Conservation (phyloP, 2,797 vertebrate genomes). For the Protonibea diacanthus region DNA sequence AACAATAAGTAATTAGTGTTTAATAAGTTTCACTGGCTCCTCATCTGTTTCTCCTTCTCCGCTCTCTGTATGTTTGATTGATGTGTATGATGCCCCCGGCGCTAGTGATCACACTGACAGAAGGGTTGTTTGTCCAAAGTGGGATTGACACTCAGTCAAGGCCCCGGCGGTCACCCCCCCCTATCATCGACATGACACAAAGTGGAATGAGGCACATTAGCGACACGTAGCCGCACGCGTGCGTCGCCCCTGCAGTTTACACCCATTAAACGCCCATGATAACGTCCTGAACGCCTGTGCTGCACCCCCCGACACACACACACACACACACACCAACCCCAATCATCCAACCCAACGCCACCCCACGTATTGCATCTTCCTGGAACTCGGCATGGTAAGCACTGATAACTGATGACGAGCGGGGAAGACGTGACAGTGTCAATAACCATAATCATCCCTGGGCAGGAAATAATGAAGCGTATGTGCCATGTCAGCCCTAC, state of each 20-base stretch:
- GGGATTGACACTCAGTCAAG: conserved; percentile 86
- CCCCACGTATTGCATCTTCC: conserved; percentile 36
- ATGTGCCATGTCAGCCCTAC: conserved; percentile 80
- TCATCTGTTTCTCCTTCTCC: not conserved
- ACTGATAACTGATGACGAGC: conserved; percentile 86
- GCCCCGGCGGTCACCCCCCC: conserved; percentile 57
- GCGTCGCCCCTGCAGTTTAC: conserved; percentile 63
- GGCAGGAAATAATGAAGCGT: conserved; percentile 89
- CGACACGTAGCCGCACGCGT: conserved; percentile 43
- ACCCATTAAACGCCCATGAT: conserved; percentile 77
- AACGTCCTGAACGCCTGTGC: conserved; percentile 47
- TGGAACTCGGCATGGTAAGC: conserved; percentile 78
- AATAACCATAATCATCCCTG: conserved; percentile 90
- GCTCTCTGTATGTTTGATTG: conserved; percentile 40
- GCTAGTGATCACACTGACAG: conserved; percentile 56
- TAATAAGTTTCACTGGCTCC: conserved; percentile 42
- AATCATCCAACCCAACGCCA: not conserved
- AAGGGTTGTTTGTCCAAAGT: conserved; percentile 87
- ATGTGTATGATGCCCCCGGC: conserved; percentile 48
- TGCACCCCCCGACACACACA: not conserved
- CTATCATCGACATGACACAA: conserved; percentile 89
- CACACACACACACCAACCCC: not conserved
- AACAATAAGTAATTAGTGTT: conserved; percentile 42
- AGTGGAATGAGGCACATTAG: conserved; percentile 90
- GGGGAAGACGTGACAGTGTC: conserved; percentile 88